Evolutionary conservation across 2,888 invertebrate species (phyloP).

Genomic region (Caenorhabditis auriculariae): DNA sequence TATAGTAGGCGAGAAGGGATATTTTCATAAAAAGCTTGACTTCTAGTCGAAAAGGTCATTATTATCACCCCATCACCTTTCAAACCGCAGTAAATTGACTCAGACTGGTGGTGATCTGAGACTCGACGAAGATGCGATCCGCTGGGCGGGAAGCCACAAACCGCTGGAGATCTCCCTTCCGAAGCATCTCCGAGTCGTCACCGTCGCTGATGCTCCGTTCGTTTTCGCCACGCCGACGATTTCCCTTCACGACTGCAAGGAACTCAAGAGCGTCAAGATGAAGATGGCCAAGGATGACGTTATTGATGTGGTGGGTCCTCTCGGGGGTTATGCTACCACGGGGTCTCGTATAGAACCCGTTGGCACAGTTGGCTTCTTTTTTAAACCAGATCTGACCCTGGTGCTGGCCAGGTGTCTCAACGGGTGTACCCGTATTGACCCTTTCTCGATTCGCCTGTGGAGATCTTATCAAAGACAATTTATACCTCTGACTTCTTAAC

Average conservation of each 20-base stretch:
- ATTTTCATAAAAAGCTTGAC: too few relatives aligned
- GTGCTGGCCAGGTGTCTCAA: too few relatives aligned
- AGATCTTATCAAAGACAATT: too few relatives aligned
- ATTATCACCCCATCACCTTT: too few relatives aligned
- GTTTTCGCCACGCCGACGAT: slow-evolving; percentile 47
- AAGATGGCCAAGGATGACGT: slow-evolving; percentile 19
- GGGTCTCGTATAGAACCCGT: not conserved
- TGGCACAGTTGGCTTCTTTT: too few relatives aligned
- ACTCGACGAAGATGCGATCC: slow-evolving; percentile 45
- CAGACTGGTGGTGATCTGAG: slow-evolving; percentile 26
- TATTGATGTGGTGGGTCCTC: slow-evolving; percentile 38
- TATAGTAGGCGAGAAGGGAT: too few relatives aligned
- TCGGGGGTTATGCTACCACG: not conserved
- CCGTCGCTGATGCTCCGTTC: slow-evolving; percentile 58
- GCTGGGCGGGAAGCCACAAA: slow-evolving; percentile 49
- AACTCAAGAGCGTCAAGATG: slow-evolving; percentile 37
- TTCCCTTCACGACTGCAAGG: slow-evolving; percentile 30
- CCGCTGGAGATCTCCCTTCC: slow-evolving; percentile 57
- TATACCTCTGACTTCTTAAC: too few relatives aligned
- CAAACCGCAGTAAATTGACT: too few relatives aligned
- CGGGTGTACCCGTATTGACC: too few relatives aligned
- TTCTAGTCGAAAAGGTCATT: too few relatives aligned
- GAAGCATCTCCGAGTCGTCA: slow-evolving; percentile 51
- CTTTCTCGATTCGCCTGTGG: too few relatives aligned
- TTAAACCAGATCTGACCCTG: too few relatives aligned